Evolutionary conservation across 2,888 invertebrate genomes (phyloP), one percentile per base, ranked within the genome.

Genomic region (Strigamia crassipes): DNA sequence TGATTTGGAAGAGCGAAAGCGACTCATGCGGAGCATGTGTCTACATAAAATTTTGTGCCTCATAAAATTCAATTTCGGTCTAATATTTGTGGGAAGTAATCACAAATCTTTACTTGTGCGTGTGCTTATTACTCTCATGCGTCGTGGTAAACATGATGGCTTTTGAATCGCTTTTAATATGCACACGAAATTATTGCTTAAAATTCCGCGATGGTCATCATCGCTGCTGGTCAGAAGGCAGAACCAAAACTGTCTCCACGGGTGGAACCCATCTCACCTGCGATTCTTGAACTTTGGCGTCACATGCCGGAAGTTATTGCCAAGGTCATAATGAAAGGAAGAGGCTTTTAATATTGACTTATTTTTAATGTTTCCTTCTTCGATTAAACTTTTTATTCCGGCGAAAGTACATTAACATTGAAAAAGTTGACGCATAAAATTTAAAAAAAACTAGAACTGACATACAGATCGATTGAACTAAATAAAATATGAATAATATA

Each of bases 191-290:
- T 73, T 27, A 73, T 31, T 73, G 31, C 73, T 31, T 73, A 15
- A 31, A 73, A 73, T 73, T 73, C 73, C 31, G 8, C 31, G 12
- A 27, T 27, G 73, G 73, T 27, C 73, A 73, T 73, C 73, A 73
- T 73, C 73, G 12, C 73, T 31, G 73, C 12, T 73, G 73, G 73
- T 73, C 73, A 73, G 13, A 31, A 73, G 73, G 73, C 73, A 73
- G 73, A 73, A 73, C 73, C 73, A 73, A 73, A 73, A 73, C 73
- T 73, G 73, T 73, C 27, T 73, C 73, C 73, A 73, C n/a, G n/a
- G 31, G 73, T 73, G 73, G 73, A 73, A 73, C 73, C 61, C 73
- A 73, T 73, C 73, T 8, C 27, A 31, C 13, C 13, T 73, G 27
- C 73, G 73, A 73, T 73, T 31, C 73, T 73, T 73, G 73, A 73